A percentile compares a stretch with the other conserved stretches of the same genome.
These are phyloP conservation scores for Heliconius himera DNA, from an alignment of 1,140 invertebrate species.

Conservation along the genomic window DNA sequence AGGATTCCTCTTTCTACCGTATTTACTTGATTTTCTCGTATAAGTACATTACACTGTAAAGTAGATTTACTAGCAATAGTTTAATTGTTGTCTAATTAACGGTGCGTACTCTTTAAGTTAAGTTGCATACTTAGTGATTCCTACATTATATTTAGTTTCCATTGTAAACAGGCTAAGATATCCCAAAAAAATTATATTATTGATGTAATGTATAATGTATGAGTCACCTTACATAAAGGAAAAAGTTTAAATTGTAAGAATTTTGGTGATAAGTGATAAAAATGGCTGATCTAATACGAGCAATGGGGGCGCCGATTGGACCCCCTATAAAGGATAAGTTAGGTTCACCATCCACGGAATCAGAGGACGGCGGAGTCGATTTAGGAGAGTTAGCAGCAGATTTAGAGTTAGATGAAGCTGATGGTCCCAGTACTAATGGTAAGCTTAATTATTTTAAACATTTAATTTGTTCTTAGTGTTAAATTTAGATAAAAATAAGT, in stretches of 20 bases:
- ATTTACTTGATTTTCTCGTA: constrained; percentile 25
- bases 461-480: not conserved
- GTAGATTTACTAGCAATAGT: not conserved
- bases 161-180: constrained; percentile 57
- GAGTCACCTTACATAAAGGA: constrained; percentile 52
- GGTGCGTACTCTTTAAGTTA: not conserved
- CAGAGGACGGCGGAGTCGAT: constrained; percentile 90
- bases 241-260: constrained; percentile 42
- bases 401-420: constrained; percentile 90
- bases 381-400: constrained; percentile 85
- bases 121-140: constrained; percentile 15
- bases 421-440: constrained; percentile 86
- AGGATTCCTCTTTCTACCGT: constrained; percentile 16
- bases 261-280: constrained; percentile 46
- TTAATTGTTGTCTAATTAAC: not conserved
- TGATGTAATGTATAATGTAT: constrained; percentile 55
- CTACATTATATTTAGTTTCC: constrained; percentile 46
- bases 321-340: constrained; percentile 87
- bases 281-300: constrained; percentile 86
- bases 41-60: not conserved
- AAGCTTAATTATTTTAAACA: constrained; percentile 8
- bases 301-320: constrained; percentile 83
- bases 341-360: constrained; percentile 91
- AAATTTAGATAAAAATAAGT: constrained; percentile 8
- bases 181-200: constrained; percentile 47